These are phyloP conservation scores for Myotis myotis DNA, from an alignment of 2,797 vertebrate species.

Conservation along the genomic window DNA sequence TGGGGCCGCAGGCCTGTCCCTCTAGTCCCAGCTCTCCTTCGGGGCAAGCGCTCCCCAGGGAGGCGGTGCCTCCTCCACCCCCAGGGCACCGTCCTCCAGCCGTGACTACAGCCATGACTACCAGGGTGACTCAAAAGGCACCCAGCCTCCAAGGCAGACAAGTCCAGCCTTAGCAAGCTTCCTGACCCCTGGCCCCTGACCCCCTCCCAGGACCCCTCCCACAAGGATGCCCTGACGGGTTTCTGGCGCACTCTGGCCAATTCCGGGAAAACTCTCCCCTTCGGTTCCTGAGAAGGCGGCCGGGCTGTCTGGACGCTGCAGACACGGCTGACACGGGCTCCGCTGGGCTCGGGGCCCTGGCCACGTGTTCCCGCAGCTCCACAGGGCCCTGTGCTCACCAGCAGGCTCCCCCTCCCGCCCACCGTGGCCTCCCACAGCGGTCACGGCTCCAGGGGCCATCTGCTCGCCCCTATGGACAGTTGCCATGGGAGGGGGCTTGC, in stretches of 20 bases:
- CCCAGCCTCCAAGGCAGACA: neutral
- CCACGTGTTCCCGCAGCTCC: accelerated
- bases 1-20: neutral
- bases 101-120: accelerated
- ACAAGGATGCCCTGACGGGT: accelerated
- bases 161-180: neutral
- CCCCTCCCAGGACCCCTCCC: neutral
- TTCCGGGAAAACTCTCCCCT: neutral
- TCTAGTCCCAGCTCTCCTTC: accelerated
- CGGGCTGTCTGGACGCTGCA: neutral
- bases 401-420: neutral
- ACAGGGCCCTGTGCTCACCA: accelerated
- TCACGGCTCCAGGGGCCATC: neutral
- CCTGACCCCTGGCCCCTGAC: neutral
- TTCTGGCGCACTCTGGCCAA: neutral
- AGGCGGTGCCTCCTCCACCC: neutral
- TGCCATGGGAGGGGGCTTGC: neutral
- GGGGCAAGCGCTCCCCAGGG: too few relatives aligned
- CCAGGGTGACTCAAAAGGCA: accelerated
- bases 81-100: too few relatives aligned
- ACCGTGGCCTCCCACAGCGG: accelerated
- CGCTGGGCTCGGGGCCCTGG: neutral
- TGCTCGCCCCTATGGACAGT: neutral
- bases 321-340: neutral
- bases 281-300: accelerated